phyloP scores from a whole-genome alignment of 2,888 invertebrate genomes.

The Standfussiana lucernea region DNA sequence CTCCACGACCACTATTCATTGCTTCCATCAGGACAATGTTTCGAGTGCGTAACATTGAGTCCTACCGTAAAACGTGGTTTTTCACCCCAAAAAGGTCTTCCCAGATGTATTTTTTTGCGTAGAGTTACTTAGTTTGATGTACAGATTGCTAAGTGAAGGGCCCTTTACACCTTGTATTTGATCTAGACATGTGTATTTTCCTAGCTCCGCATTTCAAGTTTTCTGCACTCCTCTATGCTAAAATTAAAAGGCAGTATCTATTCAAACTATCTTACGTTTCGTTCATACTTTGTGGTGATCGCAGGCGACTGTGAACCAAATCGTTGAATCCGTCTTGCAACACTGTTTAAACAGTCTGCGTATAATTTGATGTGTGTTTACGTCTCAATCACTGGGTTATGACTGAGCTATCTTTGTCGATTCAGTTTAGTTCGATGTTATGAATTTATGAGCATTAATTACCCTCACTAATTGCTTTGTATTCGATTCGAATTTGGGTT shows the following conservation, averaged over 20 bases:
- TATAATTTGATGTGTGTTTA: background rate
- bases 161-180: too few species aligned
- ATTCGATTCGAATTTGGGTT: background rate
- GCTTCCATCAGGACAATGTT: too few species aligned
- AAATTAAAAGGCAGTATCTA: background rate
- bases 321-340: slow-evolving; percentile 1
- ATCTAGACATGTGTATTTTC: background rate
- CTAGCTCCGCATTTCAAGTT: background rate
- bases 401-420: slow-evolving; percentile 23
- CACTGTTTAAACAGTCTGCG: background rate
- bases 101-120: too few species aligned
- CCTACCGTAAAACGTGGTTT: too few species aligned
- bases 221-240: background rate
- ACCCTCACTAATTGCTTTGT: slow-evolving; percentile 2
- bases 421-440: background rate
- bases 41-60: too few species aligned
- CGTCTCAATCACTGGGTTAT: background rate
- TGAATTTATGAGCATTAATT: background rate
- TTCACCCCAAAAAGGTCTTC: too few species aligned
- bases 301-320: background rate
- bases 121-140: too few species aligned
- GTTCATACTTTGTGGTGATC: background rate
- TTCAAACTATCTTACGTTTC: background rate
- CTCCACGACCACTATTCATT: too few species aligned
- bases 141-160: too few species aligned